Base-by-base conservation (phyloP, 2,888 invertebrate species). In the Acronicta aceris region DNA sequence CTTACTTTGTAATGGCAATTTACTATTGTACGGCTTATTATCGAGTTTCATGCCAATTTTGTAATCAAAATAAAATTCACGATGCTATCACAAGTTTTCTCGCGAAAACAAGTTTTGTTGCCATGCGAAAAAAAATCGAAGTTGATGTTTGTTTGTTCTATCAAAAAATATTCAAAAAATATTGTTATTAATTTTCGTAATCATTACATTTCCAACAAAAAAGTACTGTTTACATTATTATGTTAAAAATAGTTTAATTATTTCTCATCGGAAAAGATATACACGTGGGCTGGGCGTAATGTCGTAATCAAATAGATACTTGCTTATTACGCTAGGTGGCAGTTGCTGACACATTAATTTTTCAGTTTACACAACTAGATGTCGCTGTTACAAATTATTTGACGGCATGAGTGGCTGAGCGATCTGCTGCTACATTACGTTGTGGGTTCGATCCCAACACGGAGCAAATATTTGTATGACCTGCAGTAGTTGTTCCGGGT, bases 71-170 rank as follows among this genome's bases (percentile, higher is more conserved):
- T 92, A 91, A 85, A 83, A 86, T 88, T 88, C 87, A 89, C 89
- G 88, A 92, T 90, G 91, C 92, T 87, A 84, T 84, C 86, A 86
- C 87, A 89, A 86, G 84, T 88, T 88, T 87, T 89, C 88, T 89
- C 81, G 88, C 91, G 83, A 93, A 92, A 93, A 93, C 93, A 93
- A 90, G 85, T 91, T 88, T 89, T 85, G 87, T 93, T 92, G 89
- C 92, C 89, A 89, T 71, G 62, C 46, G 6, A 61, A 80, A 89
- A n/a, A 87, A 81, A 72, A 60, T 36, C 4, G 38, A n/a, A 1
- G 16, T 36, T 47, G 21, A 33, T 45, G 38, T 9, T 5, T n/a
- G 21, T 58, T 48, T 45, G 59, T 27, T 55, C 15, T 10, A 2
- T 30, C 2, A 6, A 21, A 42, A 38, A 25, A 12, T 1, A 21